Evolutionary conservation across 1,140 invertebrate species (phyloP).

Genomic region (Glossosoma conforme): DNA sequence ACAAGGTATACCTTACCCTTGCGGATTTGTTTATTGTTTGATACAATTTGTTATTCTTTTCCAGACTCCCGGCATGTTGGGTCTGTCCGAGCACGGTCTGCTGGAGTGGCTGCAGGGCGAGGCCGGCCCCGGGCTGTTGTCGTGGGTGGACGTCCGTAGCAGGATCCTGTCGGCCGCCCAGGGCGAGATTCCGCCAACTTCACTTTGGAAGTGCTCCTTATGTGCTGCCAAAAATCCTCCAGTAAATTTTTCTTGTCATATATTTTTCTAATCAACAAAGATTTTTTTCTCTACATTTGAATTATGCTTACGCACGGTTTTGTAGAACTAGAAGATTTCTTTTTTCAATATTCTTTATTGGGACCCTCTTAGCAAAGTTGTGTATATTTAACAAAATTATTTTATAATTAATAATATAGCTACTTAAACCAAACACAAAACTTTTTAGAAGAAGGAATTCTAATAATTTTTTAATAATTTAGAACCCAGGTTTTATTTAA

Average conservation of each 20-base stretch:
- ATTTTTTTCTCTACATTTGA: too few relatives aligned
- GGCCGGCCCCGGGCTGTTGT: constrained; percentile 11
- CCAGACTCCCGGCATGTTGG: constrained; percentile 30
- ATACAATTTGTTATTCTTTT: constrained; percentile 1
- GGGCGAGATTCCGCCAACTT: background rate
- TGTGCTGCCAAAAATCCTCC: constrained; percentile 21
- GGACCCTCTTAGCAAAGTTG: too few relatives aligned
- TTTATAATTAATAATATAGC: too few relatives aligned
- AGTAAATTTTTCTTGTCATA: constrained; percentile 12
- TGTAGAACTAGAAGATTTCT: too few relatives aligned
- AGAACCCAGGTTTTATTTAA: too few relatives aligned
- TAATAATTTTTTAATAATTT: too few relatives aligned
- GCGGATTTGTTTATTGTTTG: background rate
- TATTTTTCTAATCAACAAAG: background rate
- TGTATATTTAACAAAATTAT: too few relatives aligned
- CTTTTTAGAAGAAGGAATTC: too few relatives aligned
- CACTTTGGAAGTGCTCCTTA: constrained; percentile 23
- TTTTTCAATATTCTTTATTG: too few relatives aligned
- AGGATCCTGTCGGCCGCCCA: background rate
- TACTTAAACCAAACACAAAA: too few relatives aligned
- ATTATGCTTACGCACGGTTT: too few relatives aligned
- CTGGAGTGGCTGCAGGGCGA: constrained; percentile 22
- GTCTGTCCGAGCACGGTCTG: constrained; percentile 24
- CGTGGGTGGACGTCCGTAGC: constrained; percentile 21
- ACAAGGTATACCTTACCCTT: background rate